Evolutionary conservation across 2,797 vertebrate genomes (phyloP), one percentile per base, ranked within the genome.

Genomic region (Acomys russatus): DNA sequence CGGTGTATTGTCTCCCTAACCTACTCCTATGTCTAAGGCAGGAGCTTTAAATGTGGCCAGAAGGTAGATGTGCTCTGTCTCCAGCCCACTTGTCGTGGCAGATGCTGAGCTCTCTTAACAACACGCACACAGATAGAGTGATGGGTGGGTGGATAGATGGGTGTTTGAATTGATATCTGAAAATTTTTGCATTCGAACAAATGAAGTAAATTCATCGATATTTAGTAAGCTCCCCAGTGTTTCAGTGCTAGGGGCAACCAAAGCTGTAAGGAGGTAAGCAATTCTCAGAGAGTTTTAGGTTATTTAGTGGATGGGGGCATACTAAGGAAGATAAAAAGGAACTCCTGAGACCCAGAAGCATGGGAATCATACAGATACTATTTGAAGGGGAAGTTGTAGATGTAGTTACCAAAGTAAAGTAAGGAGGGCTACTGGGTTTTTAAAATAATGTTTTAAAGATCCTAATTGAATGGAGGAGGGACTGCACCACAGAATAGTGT

Each of bases 101-200:
- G 25, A 28, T 78, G 63, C 38, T 89, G 28, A 66, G 5, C 25
- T 92, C 77, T 74, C 59, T 88, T 9, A 59, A 59, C 44, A 59
- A 59, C 44, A 44, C 1, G 10, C 0, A 4, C 1, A 54, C 38
- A 33, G 30, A 23, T 74, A 17, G 18, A 64, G 35, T 12, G 2
- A 18, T 22, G 56, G 7, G 35, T 25, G 56, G 7, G 35, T 25
- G 23, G n/a, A 23, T 70, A 33, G 3, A 30, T 49, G 2, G 38
- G 38, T 84, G 23, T 14, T 14, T 33, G 33, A 28, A 70, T n/a
- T 33, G 51, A 22, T 63, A 25, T 63, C 1, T 35, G 33, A 90
- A 84, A 92, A 82, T 92, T 71, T 92, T 68, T 85, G 61, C n/a
- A 92, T 91, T 84, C 79, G 79, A 59, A 64, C 11, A 68, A 71